phyloP scores from a whole-genome alignment of 64 coral and sea anemone genomes.

The Anthopleura sola region DNA sequence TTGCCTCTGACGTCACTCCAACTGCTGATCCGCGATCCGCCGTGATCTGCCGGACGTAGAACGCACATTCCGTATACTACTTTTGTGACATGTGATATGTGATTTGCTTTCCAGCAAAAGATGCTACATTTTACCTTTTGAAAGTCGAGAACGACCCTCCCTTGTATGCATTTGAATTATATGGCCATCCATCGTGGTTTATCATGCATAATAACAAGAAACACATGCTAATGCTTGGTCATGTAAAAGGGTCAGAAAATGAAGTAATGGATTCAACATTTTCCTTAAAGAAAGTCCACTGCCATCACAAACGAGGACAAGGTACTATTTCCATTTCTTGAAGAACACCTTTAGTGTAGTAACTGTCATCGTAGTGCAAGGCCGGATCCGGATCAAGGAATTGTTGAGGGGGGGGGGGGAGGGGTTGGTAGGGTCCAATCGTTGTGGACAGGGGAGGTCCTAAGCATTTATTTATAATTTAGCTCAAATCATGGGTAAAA shows the following conservation, averaged over 20 bases:
- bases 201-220: slow-evolving; percentile 29
- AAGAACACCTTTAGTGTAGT: no score
- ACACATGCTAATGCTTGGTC: slow-evolving; percentile 29
- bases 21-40: no score
- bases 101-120: slow-evolving; percentile 27
- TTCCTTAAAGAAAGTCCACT: neutral
- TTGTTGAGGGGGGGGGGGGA: no score
- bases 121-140: slow-evolving; percentile 55
- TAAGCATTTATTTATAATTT: no score
- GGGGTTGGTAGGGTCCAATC: no score
- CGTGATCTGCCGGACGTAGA: no score
- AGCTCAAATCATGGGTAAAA: no score
- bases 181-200: slow-evolving; percentile 53
- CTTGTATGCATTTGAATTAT: slow-evolving; percentile 53
- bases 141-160: slow-evolving; percentile 36
- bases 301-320: neutral
- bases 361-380: no score
- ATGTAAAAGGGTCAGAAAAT: slow-evolving; percentile 35
- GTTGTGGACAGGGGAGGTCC: no score
- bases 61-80: neutral
- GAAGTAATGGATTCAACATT: slow-evolving; percentile 52
- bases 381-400: no score
- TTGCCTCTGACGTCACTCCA: no score
- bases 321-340: neutral
- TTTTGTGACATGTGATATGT: neutral